Percentiles rank a stretch among this genome's conserved stretches.
Evolutionary conservation across 53 echinoderm and acorn worm genomes (phyloP).

Genomic region (Holothuria leucospilota): DNA sequence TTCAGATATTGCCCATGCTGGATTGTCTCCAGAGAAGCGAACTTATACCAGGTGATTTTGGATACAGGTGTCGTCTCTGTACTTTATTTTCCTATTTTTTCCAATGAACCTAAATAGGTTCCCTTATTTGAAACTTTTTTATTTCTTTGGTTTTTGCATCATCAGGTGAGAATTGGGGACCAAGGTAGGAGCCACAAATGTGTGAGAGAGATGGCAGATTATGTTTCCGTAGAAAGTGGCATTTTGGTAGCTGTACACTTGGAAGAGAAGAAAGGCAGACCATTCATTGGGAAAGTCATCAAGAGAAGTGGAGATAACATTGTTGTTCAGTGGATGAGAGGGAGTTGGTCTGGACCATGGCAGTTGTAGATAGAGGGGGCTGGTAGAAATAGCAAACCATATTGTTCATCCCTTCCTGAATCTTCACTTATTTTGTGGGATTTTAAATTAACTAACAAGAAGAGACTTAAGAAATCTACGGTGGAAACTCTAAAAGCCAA

Average conservation of each 20-base stretch:
- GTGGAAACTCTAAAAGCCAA: not conserved
- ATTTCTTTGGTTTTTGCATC: not conserved
- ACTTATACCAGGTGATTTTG: not conserved
- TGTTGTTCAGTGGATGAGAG: conserved; percentile 10
- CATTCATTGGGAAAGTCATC: not conserved
- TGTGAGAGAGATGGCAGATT: not conserved
- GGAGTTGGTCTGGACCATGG: not conserved
- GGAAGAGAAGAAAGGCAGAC: conserved; percentile 3
- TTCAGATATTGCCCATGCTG: too few relatives aligned
- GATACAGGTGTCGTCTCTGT: not conserved
- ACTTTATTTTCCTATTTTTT: not conserved
- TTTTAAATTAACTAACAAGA: not conserved
- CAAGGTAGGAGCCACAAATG: conserved; percentile 13
- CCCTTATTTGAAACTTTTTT: too few relatives aligned
- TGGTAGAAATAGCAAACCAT: not conserved
- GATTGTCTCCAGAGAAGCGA: too few relatives aligned
- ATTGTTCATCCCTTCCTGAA: not conserved
- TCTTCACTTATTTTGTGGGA: conserved; percentile 25
- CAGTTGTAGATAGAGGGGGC: not conserved
- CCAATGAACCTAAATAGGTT: not conserved
- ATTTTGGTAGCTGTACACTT: conserved; percentile 7
- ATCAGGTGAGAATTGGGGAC: not conserved
- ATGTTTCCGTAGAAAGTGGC: not conserved
- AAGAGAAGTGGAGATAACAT: not conserved
- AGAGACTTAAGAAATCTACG: not conserved